Evolutionary conservation across 2,113 vertebrate genomes (phyloP).

Genomic region (Phainopepla nitens): DNA sequence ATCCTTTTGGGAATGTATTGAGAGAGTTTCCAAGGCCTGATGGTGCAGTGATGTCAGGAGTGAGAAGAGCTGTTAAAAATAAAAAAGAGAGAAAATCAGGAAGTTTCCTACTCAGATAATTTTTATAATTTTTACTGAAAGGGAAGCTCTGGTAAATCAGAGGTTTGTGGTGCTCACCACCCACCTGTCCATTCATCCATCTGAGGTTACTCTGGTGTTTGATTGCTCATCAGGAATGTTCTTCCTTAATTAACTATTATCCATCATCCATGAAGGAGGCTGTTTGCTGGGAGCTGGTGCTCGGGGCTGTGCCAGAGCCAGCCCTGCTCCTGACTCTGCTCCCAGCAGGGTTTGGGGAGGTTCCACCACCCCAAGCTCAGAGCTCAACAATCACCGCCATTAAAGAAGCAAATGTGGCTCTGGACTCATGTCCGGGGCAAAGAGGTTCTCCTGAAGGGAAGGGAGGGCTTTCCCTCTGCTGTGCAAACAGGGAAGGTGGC

Average conservation of each 20-base stretch:
- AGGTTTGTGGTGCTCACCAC: background rate
- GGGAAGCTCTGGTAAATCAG: background rate
- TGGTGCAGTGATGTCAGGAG: background rate
- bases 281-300: background rate
- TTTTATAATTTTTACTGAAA: background rate
- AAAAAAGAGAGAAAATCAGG: background rate
- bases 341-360: background rate
- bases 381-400: rapidly evolving
- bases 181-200: background rate
- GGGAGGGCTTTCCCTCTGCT: background rate
- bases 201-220: background rate
- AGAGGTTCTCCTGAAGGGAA: background rate
- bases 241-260: background rate
- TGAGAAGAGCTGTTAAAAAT: background rate
- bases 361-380: background rate
- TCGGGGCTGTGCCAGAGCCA: background rate
- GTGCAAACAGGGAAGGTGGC: background rate
- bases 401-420: background rate
- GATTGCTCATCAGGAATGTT: background rate
- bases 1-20: background rate
- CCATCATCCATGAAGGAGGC: background rate
- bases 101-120: background rate
- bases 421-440: background rate
- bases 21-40: background rate
- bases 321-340: background rate